Evolutionary conservation across 2,797 vertebrate genomes (phyloP).

Genomic region (Chrosomus eos): DNA sequence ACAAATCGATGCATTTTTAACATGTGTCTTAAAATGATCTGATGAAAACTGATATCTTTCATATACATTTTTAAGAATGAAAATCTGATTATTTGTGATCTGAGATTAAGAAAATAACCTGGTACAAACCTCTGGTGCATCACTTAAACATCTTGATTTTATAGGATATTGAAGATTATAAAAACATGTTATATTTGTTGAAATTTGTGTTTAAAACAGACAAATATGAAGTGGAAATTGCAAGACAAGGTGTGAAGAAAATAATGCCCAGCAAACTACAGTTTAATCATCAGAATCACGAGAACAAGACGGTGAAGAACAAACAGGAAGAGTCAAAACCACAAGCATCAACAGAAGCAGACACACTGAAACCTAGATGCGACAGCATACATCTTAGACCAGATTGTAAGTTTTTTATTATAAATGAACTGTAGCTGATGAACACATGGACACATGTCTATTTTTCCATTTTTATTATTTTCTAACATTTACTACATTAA

Average conservation of each 20-base stretch:
- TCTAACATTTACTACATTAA: too few species aligned
- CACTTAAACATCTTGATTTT: too few species aligned
- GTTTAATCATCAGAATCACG: neutral
- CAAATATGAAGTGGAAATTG: neutral
- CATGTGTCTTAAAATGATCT: too few species aligned
- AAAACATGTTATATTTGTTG: neutral
- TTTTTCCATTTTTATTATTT: too few species aligned
- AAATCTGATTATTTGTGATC: too few species aligned
- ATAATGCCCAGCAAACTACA: neutral
- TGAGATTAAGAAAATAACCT: too few species aligned
- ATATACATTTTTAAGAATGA: too few species aligned
- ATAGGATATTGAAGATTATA: too few species aligned
- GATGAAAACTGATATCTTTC: too few species aligned
- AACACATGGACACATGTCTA: neutral
- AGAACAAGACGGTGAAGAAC: neutral
- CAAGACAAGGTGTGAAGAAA: neutral
- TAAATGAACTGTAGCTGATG: neutral
- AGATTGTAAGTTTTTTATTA: neutral
- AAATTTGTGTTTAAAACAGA: neutral
- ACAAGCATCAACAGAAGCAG: neutral
- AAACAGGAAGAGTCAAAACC: neutral
- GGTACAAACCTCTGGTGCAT: too few species aligned
- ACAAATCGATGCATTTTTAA: too few species aligned
- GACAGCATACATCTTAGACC: neutral
- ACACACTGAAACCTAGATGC: neutral